phyloP scores from a whole-genome alignment of 1,140 invertebrate species.

The Leguminivora glycinivorella region DNA sequence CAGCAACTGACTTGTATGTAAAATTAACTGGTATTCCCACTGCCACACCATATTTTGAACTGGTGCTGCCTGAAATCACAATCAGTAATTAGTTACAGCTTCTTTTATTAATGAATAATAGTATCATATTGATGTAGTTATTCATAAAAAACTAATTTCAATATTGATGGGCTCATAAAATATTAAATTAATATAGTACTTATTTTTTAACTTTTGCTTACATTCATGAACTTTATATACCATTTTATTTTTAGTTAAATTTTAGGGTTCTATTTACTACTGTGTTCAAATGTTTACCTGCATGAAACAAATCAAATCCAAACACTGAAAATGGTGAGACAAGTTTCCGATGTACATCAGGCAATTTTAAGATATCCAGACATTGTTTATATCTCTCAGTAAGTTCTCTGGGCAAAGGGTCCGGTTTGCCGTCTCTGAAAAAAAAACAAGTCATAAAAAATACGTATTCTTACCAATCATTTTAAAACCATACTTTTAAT shows the following conservation, averaged over 20 bases:
- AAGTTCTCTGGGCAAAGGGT: conserved; percentile 51
- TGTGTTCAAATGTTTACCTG: conserved; percentile 45
- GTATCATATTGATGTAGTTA: too few species aligned
- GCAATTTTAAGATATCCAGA: conserved; percentile 56
- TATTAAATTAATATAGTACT: too few species aligned
- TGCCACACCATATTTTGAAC: conserved; percentile 61
- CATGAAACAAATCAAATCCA: conserved; percentile 74
- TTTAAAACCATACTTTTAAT: conserved; percentile 10
- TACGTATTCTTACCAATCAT: not conserved
- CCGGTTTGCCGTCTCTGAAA: conserved; percentile 60
- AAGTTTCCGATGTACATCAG: conserved; percentile 56
- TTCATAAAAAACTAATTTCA: too few species aligned
- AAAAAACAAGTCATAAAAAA: conserved; percentile 10
- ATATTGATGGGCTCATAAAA: too few species aligned
- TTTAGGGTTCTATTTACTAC: too few species aligned
- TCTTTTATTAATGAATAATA: too few species aligned
- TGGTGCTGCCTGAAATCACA: conserved; percentile 56
- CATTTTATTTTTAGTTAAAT: too few species aligned
- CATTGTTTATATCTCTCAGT: conserved; percentile 55
- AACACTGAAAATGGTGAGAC: conserved; percentile 66
- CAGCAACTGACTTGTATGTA: conserved; percentile 56
- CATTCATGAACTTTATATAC: too few species aligned
- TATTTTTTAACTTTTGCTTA: too few species aligned
- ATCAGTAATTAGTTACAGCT: conserved; percentile 29
- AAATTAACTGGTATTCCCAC: conserved; percentile 69